Conservation (phyloP, 2,113 vertebrate species). For the Tapirus terrestris region DNA sequence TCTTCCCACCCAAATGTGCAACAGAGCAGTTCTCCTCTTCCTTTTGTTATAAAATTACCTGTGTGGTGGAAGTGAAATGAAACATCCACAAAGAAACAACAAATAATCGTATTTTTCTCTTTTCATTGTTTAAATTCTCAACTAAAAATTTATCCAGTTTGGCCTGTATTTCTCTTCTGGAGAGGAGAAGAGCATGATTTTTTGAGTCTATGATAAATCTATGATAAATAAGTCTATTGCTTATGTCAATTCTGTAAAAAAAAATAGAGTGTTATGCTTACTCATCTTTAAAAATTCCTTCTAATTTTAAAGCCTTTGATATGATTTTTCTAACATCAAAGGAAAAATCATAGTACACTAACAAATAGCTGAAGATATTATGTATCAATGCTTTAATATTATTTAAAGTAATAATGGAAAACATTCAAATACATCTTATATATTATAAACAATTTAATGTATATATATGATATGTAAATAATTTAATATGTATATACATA, state of each 20-base stretch:
- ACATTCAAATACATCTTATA: background rate
- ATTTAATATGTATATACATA: background rate
- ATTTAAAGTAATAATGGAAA: background rate
- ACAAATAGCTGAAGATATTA: background rate
- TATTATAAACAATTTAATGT: background rate
- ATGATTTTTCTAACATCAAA: background rate
- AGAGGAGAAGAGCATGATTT: background rate
- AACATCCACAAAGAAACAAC: background rate
- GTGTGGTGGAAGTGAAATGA: background rate
- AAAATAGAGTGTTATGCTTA: background rate
- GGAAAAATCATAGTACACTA: background rate
- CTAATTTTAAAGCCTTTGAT: background rate
- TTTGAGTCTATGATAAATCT: background rate
- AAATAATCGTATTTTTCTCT: background rate
- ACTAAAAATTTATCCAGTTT: background rate
- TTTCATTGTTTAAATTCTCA: constrained; percentile 5
- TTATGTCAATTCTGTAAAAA: background rate
- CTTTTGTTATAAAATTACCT: background rate
- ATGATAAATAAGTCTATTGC: too few relatives aligned
- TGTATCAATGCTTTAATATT: background rate
- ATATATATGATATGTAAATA: background rate
- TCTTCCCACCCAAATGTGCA: constrained; percentile 16
- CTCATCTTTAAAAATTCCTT: background rate
- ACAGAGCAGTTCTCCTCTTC: background rate
- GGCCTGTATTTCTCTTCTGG: background rate